phyloP scores from a whole-genome alignment of 2,797 vertebrate genomes.

The Sebastes miniatus region DNA sequence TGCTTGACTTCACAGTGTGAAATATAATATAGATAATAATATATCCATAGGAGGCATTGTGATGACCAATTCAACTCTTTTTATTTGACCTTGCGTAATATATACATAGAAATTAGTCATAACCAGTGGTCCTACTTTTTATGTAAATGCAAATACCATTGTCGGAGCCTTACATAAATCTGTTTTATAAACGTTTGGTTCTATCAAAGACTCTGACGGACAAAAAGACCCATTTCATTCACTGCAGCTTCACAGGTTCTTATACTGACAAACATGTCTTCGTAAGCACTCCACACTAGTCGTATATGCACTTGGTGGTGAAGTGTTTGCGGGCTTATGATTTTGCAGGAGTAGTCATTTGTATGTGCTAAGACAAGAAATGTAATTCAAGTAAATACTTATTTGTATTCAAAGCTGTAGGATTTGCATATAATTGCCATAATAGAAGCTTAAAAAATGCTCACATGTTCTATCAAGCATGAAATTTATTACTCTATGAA shows the following conservation, averaged over 20 bases:
- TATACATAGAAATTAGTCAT: background rate
- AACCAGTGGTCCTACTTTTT: background rate
- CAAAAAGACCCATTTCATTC: background rate
- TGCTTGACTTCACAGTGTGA: background rate
- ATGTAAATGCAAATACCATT: background rate
- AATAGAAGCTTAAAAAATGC: constrained; percentile 21
- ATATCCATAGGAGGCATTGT: background rate
- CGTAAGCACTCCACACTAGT: background rate
- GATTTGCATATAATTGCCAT: constrained; percentile 53
- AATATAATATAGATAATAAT: background rate
- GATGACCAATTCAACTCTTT: background rate
- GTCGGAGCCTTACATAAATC: background rate
- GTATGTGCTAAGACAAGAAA: constrained; percentile 17
- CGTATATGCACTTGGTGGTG: background rate
- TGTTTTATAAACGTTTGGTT: background rate
- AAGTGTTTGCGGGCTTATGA: constrained; percentile 6
- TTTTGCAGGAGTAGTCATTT: constrained; percentile 2
- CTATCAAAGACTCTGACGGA: background rate
- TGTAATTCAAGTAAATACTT: constrained; percentile 32
- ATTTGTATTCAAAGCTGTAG: constrained; percentile 52
- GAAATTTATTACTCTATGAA: constrained; percentile 34
- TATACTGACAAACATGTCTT: background rate
- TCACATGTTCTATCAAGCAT: constrained; percentile 25
- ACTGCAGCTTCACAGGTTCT: background rate
- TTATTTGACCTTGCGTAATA: background rate